phyloP scores from a whole-genome alignment of 1,140 invertebrate species.

The Anadara kagoshimensis region DNA sequence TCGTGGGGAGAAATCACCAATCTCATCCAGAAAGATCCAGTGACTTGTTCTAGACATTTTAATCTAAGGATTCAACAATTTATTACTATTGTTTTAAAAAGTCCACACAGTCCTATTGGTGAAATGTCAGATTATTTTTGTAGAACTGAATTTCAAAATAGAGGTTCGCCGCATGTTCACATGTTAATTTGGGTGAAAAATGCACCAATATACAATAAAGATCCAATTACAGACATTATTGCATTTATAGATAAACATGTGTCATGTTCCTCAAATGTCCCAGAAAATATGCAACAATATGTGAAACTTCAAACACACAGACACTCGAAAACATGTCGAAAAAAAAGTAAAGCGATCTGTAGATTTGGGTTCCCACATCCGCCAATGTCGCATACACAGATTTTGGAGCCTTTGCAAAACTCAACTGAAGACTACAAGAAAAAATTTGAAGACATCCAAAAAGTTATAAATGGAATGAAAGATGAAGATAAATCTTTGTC shows the following conservation, averaged over 20 bases:
- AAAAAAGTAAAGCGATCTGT: conserved; percentile 4
- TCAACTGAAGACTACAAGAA: no score
- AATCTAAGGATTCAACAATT: conserved; percentile 30
- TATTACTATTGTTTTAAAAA: conserved; percentile 46
- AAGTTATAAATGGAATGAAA: conserved; percentile 11
- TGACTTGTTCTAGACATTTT: conserved; percentile 47
- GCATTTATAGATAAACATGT: conserved; percentile 8
- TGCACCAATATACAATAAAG: conserved; percentile 24
- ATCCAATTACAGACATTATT: conserved; percentile 14
- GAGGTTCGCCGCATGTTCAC: conserved; percentile 32
- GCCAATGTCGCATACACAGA: conserved; percentile 4
- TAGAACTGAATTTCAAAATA: conserved; percentile 14
- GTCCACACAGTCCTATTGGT: conserved; percentile 30
- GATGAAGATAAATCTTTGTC: neutral
- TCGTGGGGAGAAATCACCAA: neutral
- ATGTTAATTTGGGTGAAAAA: conserved; percentile 32
- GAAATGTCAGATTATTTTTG: conserved; percentile 19
- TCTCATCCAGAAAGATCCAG: conserved; percentile 41
- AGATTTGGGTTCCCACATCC: conserved; percentile 8
- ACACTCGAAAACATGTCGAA: conserved; percentile 2
- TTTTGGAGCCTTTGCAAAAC: conserved; percentile 1
- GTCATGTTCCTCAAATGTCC: conserved; percentile 12
- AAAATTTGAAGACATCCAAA: no score
- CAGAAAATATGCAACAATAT: neutral
- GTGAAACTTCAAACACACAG: conserved; percentile 16